Evolutionary conservation across 2,888 invertebrate species (phyloP).

Genomic region (Meiosimyza decipiens): DNA sequence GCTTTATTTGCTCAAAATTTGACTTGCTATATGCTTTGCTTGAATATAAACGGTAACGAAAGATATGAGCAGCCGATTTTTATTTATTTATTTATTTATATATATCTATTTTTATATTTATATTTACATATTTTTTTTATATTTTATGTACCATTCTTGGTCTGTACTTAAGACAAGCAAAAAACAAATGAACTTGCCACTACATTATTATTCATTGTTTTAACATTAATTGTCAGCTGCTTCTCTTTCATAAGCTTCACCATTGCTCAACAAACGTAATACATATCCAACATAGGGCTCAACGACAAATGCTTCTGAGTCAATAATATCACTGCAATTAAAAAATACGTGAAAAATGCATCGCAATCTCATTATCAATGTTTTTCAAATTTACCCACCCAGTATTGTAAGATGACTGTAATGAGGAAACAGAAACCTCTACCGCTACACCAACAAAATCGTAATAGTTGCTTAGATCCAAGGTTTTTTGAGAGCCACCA

Average conservation of each 20-base stretch:
- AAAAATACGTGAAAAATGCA: background rate
- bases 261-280: constrained; percentile 36
- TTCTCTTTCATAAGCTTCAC: background rate
- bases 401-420: constrained; percentile 46
- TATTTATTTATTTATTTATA: too few species aligned
- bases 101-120: too few species aligned
- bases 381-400: constrained; percentile 43
- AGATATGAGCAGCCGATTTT: too few species aligned
- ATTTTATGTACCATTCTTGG: too few species aligned
- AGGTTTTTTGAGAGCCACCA: constrained; percentile 61
- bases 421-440: constrained; percentile 49
- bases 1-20: too few species aligned
- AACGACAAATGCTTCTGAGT: constrained; percentile 39
- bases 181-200: too few species aligned
- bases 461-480: constrained; percentile 61
- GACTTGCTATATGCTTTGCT: too few species aligned
- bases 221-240: too few species aligned
- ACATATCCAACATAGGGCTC: constrained; percentile 48
- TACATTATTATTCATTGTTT: too few species aligned
- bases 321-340: constrained; percentile 41
- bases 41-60: too few species aligned
- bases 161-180: too few species aligned
- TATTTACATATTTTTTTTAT: too few species aligned
- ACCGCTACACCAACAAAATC: constrained; percentile 36
- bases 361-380: background rate